A percentile compares a stretch with the other conserved stretches of the same genome.
These are phyloP conservation scores for Elephantulus edwardii DNA, from an alignment of 2,113 vertebrate genomes.

Conservation along the genomic window DNA sequence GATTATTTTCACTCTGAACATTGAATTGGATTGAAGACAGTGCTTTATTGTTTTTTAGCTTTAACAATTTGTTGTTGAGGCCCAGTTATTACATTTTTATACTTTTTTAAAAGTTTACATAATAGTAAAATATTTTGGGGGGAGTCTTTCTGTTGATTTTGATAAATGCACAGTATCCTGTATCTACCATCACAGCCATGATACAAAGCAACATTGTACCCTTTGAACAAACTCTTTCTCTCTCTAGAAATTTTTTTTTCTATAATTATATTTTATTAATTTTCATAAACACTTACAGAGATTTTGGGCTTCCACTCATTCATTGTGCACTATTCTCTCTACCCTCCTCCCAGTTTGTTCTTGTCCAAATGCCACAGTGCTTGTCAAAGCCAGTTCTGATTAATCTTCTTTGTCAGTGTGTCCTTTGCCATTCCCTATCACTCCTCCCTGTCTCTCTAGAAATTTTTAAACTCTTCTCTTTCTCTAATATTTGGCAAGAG, in stretches of 20 bases:
- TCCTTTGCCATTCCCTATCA: no score
- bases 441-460: background rate
- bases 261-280: no score
- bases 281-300: no score
- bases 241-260: no score
- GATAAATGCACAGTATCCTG: background rate
- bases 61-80: background rate
- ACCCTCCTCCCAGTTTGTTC: no score
- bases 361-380: no score
- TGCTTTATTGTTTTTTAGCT: background rate
- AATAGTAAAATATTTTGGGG: background rate
- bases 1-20: slow-evolving; percentile 5
- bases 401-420: no score
- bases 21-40: background rate
- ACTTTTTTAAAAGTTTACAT: background rate
- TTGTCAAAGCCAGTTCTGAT: no score
- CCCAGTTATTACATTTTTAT: background rate
- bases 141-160: background rate
- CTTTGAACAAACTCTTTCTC: slow-evolving; percentile 15
- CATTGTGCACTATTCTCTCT: no score
- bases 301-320: no score
- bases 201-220: background rate
- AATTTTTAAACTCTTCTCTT: background rate
- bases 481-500: background rate
- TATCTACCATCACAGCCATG: background rate